A percentile compares a stretch with the other conserved stretches of the same genome.
Conservation (phyloP, 2,797 vertebrate genomes). For the Furcifer pardalis region DNA sequence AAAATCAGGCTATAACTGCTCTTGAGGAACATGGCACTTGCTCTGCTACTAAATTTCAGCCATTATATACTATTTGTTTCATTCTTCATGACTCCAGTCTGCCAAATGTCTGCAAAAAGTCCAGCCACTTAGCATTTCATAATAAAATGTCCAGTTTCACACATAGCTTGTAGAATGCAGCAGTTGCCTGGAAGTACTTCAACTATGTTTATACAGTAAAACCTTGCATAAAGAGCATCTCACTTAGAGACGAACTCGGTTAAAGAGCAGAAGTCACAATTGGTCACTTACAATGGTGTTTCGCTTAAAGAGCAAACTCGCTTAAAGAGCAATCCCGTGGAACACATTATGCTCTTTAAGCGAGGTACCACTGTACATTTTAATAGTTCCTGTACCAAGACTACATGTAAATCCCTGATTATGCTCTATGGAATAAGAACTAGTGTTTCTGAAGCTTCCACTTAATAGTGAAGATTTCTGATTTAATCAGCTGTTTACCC, state of each 20-base stretch:
- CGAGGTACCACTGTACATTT: no score
- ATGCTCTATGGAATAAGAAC: neutral
- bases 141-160: neutral
- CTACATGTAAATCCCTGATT: conserved; percentile 10
- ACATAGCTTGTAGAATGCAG: neutral
- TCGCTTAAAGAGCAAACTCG: no score
- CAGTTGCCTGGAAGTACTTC: conserved; percentile 37
- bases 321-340: no score
- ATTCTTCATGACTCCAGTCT: neutral
- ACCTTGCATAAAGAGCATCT: no score
- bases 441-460: conserved; percentile 52
- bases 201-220: conserved; percentile 47
- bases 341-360: no score
- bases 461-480: conserved; percentile 64
- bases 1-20: no score
- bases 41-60: no score
- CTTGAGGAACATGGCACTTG: no score
- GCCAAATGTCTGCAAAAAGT: neutral
- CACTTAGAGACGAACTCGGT: no score
- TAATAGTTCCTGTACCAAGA: conserved; percentile 41
- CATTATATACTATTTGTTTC: neutral
- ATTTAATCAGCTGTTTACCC: conserved; percentile 62
- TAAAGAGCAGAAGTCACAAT: no score
- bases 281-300: no score
- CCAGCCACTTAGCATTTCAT: neutral